A percentile compares a stretch with the other conserved stretches of the same genome.
Conservation (phyloP, 2,797 vertebrate genomes). For the Zonotrichia albicollis region DNA sequence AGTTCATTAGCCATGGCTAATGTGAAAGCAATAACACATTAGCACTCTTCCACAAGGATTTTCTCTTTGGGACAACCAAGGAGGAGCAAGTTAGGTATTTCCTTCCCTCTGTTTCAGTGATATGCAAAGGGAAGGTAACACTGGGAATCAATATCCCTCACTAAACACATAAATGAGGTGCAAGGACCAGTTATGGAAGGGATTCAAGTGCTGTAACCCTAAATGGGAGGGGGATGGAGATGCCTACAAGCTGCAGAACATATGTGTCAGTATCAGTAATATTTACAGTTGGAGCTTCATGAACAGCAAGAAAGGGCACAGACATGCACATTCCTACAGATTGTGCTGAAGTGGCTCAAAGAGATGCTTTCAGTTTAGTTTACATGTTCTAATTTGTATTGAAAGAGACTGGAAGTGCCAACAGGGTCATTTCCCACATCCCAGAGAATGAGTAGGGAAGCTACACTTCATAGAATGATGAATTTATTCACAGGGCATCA, state of each 20-base stretch:
- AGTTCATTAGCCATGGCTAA: background rate
- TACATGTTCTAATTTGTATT: slow-evolving; percentile 55
- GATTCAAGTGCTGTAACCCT: slow-evolving; percentile 12
- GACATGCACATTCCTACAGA: slow-evolving; percentile 43
- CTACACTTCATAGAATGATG: background rate
- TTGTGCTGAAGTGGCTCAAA: slow-evolving; percentile 50
- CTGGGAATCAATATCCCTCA: background rate
- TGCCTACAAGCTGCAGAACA: slow-evolving; percentile 40
- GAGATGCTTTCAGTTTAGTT: slow-evolving; percentile 51
- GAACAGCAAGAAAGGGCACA: slow-evolving; percentile 56
- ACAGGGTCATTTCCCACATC: slow-evolving; percentile 17
- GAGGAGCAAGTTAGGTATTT: background rate
- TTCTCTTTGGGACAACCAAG: background rate
- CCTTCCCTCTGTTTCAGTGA: background rate
- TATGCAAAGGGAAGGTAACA: background rate
- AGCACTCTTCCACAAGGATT: background rate
- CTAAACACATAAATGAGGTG: background rate
- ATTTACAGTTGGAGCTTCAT: slow-evolving; percentile 34
- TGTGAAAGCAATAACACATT: background rate
- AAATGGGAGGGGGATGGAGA: background rate
- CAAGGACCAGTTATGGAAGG: background rate
- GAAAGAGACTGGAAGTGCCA: slow-evolving; percentile 41
- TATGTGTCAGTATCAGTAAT: slow-evolving; percentile 49
- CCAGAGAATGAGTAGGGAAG: background rate
- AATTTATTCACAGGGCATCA: background rate